A percentile compares a stretch with the other conserved stretches of the same genome.
phyloP scores from a whole-genome alignment of 2,888 invertebrate species.

The Creontiades dilutus region DNA sequence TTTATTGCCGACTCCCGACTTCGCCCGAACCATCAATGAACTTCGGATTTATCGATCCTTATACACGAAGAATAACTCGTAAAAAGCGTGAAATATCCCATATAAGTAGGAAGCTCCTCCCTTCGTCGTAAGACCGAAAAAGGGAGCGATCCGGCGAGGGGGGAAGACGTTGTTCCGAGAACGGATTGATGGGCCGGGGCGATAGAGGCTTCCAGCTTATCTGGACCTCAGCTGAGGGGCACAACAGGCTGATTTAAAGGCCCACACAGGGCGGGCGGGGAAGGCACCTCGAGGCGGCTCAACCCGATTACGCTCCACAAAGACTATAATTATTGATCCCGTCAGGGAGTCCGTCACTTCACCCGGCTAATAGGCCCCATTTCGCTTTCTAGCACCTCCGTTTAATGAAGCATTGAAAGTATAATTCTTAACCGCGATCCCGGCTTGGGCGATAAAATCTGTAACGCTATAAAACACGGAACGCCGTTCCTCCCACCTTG shows the following conservation, averaged over 20 bases:
- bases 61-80: background rate
- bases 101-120: constrained; percentile 6
- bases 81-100: constrained; percentile 8
- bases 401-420: constrained; percentile 39
- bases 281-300: background rate
- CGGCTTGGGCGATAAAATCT: background rate
- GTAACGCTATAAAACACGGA: background rate
- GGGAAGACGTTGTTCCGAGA: constrained; percentile 10
- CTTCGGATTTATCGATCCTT: constrained; percentile 13
- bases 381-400: constrained; percentile 41
- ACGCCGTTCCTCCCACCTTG: background rate
- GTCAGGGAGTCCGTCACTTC: constrained; percentile 37
- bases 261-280: constrained; percentile 7
- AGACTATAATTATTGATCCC: constrained; percentile 39
- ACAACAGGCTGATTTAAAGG: constrained; percentile 23
- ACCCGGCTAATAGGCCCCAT: constrained; percentile 18
- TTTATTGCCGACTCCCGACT: background rate
- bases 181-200: constrained; percentile 15
- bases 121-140: background rate
- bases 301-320: constrained; percentile 30
- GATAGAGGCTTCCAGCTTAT: constrained; percentile 31
- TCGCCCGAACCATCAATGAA: background rate
- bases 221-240: background rate
- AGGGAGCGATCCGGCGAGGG: background rate
- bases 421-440: background rate